Evolutionary conservation across 2,797 vertebrate genomes (phyloP), one percentile per base, ranked within the genome.

Genomic region (Sebastes vulpes): DNA sequence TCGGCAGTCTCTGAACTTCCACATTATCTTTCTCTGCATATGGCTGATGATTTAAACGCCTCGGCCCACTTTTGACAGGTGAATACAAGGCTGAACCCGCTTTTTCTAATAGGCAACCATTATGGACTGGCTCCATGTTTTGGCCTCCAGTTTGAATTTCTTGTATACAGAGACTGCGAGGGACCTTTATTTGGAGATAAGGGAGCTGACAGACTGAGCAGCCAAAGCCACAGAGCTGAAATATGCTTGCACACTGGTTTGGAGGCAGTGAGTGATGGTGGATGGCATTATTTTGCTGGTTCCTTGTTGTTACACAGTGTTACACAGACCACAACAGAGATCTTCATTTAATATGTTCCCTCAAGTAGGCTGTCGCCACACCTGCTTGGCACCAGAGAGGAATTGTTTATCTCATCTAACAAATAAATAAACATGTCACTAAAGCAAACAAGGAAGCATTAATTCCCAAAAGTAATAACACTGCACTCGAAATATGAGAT

Each of bases 381-480:
- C 90, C 93, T 93, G 90, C 72, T 42, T 75, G 52, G 79, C 85
- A 77, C 70, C 56, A 28, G 82, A 79, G 69, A 80, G 58, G 52
- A 90, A 79, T 86, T 92, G 91, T 93, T 94, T 94, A 91, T 90
- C 76, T 85, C 65, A 72, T 93, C 85, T 82, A 48, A 87, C 65
- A 87, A 89, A 92, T 83, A 93, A 95, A 95, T 92, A 94, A 93
- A 94, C 90, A 92, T 89, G 89, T 95, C 91, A 95, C 65, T 88
- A 89, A 81, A 69, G 72, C 84, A 92, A 91, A 92, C 83, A 89
- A 78, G 80, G 79, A 84, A 69, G 28, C 81, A 88, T 82, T 70
- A 61, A 68, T 72, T 86, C 80, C 77, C 89, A 25, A 64, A 90
- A 50, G 90, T 77, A 77, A 77, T 35, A 67, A 54, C 6, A 12